phyloP scores from a whole-genome alignment of 1,140 invertebrate genomes.

The Steinernema khuongi region DNA sequence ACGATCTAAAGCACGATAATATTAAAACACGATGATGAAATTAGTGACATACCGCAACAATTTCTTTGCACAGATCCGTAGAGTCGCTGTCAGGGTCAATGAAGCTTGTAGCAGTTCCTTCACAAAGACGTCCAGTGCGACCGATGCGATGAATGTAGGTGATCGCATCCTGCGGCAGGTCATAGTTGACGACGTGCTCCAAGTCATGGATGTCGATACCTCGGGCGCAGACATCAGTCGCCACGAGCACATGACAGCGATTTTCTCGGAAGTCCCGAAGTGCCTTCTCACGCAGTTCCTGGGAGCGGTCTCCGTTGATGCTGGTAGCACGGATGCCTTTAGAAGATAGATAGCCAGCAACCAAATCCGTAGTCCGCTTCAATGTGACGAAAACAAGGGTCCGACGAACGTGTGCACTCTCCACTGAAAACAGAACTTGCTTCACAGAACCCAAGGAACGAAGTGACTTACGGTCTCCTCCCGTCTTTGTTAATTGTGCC shows the following conservation, averaged over 20 bases:
- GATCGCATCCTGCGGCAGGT: slow-evolving; percentile 84
- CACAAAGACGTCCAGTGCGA: slow-evolving; percentile 69
- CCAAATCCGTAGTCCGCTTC: slow-evolving; percentile 87
- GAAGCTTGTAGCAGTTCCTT: slow-evolving; percentile 32
- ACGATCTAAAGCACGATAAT: too few relatives aligned
- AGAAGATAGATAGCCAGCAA: slow-evolving; percentile 80
- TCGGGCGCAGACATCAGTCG: slow-evolving; percentile 84
- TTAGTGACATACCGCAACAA: too few relatives aligned
- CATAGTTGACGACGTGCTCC: slow-evolving; percentile 90
- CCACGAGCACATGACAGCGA: slow-evolving; percentile 81
- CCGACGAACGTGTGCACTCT: background rate
- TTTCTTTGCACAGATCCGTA: too few relatives aligned
- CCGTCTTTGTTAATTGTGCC: too few relatives aligned
- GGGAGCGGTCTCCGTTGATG: slow-evolving; percentile 90
- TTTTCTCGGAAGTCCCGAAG: slow-evolving; percentile 79
- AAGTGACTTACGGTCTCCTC: too few relatives aligned
- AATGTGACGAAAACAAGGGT: slow-evolving; percentile 95
- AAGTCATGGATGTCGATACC: slow-evolving; percentile 94
- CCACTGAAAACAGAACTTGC: too few relatives aligned
- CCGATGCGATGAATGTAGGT: slow-evolving; percentile 94
- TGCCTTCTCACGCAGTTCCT: slow-evolving; percentile 90
- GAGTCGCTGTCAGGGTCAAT: slow-evolving; percentile 21
- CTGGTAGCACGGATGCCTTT: slow-evolving; percentile 87
- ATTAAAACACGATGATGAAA: too few relatives aligned
- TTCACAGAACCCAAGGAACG: too few relatives aligned